phyloP scores from a whole-genome alignment of 2,888 invertebrate species.

The Parnassius glacialis region DNA sequence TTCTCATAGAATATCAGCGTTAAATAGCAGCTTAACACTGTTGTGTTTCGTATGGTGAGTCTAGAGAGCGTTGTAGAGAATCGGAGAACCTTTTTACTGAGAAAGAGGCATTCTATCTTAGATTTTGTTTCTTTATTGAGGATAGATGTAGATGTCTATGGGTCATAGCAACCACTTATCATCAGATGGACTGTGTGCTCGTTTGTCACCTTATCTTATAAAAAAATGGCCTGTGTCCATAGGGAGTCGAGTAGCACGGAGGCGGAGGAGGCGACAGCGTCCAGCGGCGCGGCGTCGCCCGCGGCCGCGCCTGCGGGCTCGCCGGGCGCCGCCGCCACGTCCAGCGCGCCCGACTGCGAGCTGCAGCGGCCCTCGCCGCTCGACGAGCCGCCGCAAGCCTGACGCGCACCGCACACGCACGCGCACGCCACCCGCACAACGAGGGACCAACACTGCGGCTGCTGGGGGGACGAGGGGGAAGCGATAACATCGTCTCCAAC shows the following conservation, averaged over 20 bases:
- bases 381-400: conserved; percentile 76
- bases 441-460: neutral
- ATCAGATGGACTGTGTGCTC: no score
- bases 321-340: conserved; percentile 37
- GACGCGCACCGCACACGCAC: conserved; percentile 40
- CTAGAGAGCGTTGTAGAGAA: no score
- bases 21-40: no score
- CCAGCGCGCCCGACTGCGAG: conserved; percentile 46
- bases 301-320: conserved; percentile 16
- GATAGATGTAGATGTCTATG: no score
- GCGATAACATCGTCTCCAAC: no score
- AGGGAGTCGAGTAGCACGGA: conserved; percentile 51
- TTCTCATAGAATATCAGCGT: no score
- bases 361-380: conserved; percentile 68
- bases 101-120: no score
- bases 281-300: conserved; percentile 17
- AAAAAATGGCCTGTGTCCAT: conserved; percentile 1
- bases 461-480: neutral
- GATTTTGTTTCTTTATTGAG: no score
- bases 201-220: no score
- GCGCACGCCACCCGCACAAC: neutral
- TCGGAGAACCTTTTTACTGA: no score
- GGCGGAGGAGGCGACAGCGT: conserved; percentile 36
- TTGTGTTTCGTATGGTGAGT: no score
- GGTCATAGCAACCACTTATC: no score